Percentiles rank a stretch among this genome's conserved stretches.
These are phyloP conservation scores for Porites evermanni DNA, from an alignment of 92 coral and sea anemone species.

Conservation along the genomic window DNA sequence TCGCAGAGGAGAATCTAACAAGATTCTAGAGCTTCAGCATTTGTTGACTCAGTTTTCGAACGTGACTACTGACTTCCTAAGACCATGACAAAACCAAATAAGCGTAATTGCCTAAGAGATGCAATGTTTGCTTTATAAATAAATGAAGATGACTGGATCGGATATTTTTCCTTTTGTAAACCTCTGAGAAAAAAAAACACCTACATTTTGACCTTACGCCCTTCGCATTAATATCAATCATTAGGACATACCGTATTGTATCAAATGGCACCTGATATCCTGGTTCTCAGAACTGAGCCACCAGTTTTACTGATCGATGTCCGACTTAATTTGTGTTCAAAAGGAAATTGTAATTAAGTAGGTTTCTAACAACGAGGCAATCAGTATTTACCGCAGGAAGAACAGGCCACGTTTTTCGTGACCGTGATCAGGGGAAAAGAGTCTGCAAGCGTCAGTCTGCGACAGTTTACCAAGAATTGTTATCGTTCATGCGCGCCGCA, in stretches of 20 bases:
- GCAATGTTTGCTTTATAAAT: conserved; percentile 34
- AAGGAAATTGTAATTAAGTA: conserved; percentile 2
- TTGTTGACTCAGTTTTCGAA: neutral
- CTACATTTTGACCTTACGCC: conserved; percentile 27
- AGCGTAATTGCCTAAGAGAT: neutral
- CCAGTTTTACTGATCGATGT: neutral
- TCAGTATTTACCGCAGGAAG: neutral
- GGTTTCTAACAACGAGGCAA: neutral
- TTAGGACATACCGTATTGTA: conserved; percentile 2
- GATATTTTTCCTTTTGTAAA: conserved; percentile 29
- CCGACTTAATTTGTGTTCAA: neutral
- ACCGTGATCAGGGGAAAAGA: conserved; percentile 3
- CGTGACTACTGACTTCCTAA: neutral
- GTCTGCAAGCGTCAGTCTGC: neutral
- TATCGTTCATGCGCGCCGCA: neutral
- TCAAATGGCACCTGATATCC: neutral
- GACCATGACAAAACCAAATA: neutral
- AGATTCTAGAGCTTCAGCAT: neutral
- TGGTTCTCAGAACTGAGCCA: conserved; percentile 9
- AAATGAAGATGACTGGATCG: conserved; percentile 6
- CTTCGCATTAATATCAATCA: conserved; percentile 23
- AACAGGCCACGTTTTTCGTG: neutral
- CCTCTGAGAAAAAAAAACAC: neutral
- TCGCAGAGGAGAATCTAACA: neutral
- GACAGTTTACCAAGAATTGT: neutral